Percentiles rank a stretch among this genome's conserved stretches.
Evolutionary conservation across 2,797 vertebrate species (phyloP).

Genomic region (Mormyrops attenuatus): DNA sequence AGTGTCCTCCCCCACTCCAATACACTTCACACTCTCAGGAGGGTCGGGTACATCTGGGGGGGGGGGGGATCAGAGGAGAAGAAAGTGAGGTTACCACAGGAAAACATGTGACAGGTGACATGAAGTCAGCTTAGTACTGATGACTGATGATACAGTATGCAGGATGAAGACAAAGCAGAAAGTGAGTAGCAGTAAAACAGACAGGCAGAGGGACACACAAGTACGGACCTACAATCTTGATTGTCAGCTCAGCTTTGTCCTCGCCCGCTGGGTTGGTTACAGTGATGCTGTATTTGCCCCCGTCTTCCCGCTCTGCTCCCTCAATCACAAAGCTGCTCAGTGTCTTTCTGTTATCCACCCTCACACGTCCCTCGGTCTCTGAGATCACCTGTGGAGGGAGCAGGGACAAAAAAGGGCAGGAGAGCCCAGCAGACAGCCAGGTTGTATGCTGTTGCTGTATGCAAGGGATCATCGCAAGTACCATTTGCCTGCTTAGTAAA

Average conservation of each 20-base stretch:
- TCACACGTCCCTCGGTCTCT: constrained; percentile 62
- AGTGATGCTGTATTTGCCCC: constrained; percentile 71
- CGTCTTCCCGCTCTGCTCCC: constrained; percentile 67
- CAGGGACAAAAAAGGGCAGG: neutral
- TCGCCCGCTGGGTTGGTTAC: constrained; percentile 76
- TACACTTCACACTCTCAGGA: constrained; percentile 71
- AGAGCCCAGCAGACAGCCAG: neutral
- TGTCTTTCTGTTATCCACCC: constrained; percentile 61
- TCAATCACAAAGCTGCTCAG: constrained; percentile 82
- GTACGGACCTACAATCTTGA: constrained; percentile 79
- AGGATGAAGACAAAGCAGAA: neutral
- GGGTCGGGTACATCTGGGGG: constrained; percentile 76
- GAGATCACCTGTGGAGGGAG: constrained; percentile 55
- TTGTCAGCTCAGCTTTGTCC: constrained; percentile 65
- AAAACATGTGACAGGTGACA: neutral
- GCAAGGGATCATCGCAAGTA: neutral
- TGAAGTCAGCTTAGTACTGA: neutral
- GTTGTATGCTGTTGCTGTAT: neutral
- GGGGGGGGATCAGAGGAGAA: neutral
- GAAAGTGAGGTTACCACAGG: neutral
- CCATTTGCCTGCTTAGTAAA: neutral
- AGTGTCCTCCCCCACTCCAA: constrained; percentile 74
- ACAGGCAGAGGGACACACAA: neutral
- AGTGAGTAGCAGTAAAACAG: neutral
- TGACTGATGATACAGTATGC: neutral